These are phyloP conservation scores for Acrocephalus arundinaceus DNA, from an alignment of 2,113 vertebrate species.

Conservation along the genomic window DNA sequence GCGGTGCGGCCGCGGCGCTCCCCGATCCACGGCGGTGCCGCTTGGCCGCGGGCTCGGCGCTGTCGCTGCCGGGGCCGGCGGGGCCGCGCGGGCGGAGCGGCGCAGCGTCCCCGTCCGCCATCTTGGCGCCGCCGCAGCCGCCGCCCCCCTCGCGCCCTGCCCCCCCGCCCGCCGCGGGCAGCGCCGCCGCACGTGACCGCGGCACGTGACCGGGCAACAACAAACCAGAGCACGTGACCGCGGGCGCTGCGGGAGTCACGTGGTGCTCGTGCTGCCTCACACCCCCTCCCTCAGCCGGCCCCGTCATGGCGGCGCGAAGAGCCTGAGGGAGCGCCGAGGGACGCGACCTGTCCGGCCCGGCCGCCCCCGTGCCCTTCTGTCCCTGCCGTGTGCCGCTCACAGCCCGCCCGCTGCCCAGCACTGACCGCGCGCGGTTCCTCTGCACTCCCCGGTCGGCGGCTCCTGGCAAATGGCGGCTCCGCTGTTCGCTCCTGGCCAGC, in stretches of 20 bases:
- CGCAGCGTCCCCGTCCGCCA: no score
- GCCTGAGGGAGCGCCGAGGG: background rate
- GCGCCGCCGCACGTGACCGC: background rate
- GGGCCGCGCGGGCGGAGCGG: no score
- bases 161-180: background rate
- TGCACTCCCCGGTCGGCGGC: background rate
- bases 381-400: background rate
- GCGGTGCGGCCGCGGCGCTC: no score
- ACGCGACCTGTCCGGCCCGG: no score
- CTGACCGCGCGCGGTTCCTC: background rate
- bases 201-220: background rate
- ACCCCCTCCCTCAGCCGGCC: background rate
- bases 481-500: background rate
- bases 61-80: no score
- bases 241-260: background rate
- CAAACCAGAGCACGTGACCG: background rate
- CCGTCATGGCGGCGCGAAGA: accelerated
- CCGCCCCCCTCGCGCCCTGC: background rate
- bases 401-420: background rate
- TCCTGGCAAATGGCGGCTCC: background rate
- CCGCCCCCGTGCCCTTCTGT: no score
- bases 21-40: no score
- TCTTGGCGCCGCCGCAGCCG: background rate
- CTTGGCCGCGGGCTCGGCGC: no score
- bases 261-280: background rate